Conservation (phyloP, 2,113 vertebrate genomes). For the Brevimyrus niger region DNA sequence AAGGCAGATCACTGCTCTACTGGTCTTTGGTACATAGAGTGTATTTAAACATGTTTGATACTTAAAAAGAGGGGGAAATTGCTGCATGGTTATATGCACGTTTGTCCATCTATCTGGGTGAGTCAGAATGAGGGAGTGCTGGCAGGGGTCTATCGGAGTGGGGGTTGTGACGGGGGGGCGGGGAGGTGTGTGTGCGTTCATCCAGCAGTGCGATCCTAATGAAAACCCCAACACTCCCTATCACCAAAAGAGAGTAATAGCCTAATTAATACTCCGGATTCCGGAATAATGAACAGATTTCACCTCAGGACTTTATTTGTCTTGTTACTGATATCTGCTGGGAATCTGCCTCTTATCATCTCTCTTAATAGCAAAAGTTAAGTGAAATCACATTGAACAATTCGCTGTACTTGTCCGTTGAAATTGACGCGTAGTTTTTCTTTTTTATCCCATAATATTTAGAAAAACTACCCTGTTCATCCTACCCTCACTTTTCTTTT, state of each 20-base stretch:
- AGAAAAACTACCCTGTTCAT: not conserved
- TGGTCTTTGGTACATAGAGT: not conserved
- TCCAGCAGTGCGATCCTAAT: conserved; percentile 67
- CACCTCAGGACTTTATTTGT: conserved; percentile 47
- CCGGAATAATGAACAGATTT: conserved; percentile 61
- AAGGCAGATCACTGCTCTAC: not conserved
- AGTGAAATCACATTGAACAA: conserved; percentile 22
- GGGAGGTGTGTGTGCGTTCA: conserved; percentile 54
- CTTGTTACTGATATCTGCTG: conserved; percentile 53
- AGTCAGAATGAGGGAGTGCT: not conserved
- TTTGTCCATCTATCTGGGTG: conserved; percentile 37
- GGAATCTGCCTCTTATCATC: conserved; percentile 35
- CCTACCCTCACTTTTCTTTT: not conserved
- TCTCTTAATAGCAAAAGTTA: conserved; percentile 37
- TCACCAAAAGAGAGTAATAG: conserved; percentile 69
- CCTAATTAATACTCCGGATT: conserved; percentile 66
- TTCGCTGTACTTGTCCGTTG: not conserved
- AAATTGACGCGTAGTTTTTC: not conserved
- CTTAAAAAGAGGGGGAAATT: not conserved
- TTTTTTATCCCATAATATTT: not conserved
- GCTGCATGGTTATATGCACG: conserved; percentile 25
- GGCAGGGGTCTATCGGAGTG: conserved; percentile 22
- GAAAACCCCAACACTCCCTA: conserved; percentile 71
- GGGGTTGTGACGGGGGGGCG: conserved; percentile 43
- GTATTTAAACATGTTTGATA: not conserved